Evolutionary conservation across 2,113 vertebrate species (phyloP), one percentile per base, ranked within the genome.

Genomic region (Regulus satrapa): DNA sequence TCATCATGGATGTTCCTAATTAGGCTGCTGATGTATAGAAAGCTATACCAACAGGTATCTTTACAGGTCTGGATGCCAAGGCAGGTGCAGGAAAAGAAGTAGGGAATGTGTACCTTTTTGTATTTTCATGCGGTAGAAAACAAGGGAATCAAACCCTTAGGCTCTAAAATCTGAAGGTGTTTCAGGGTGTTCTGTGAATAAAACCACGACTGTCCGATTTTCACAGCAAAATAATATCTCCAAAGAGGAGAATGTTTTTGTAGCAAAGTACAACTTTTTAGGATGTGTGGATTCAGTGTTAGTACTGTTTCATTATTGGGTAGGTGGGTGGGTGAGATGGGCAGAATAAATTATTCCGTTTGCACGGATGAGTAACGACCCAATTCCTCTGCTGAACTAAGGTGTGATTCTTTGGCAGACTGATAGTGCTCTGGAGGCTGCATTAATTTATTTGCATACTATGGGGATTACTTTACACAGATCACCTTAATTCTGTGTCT

Each of bases 381-480:
- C 75, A 84, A 45, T 92, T 93, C 88, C 79, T 89, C 40, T 26
- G 54, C 19, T 41, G 74, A 90, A 71, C 79, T 81, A 76, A 66
- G 52, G 89, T 91, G 86, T 34, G 88, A 85, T 92, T 96, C 93
- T 92, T 55, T 89, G 92, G 89, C 87, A 95, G 45, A 11, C 58
- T 72, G 31, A 40, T 72, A 52, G 5, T 67, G 85, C 88, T 63
- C 63, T n/a, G 61, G 82, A 81, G 63, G 79, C 93, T 91, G 91
- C 48, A 23, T 93, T 94, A 67, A 91, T 85, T 64, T 71, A 89
- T 95, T 91, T 93, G 88, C 78, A 73, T 83, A 58, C 85, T 86
- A 21, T 41, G 61, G 86, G 91, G 69, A 92, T 80, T 89, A 26
- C 67, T 82, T 87, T 49, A 40, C 45, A 28, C 38, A 34, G 89